These are phyloP conservation scores for Sebastes steindachneri DNA, from an alignment of 2,797 vertebrate genomes.

Conservation along the genomic window DNA sequence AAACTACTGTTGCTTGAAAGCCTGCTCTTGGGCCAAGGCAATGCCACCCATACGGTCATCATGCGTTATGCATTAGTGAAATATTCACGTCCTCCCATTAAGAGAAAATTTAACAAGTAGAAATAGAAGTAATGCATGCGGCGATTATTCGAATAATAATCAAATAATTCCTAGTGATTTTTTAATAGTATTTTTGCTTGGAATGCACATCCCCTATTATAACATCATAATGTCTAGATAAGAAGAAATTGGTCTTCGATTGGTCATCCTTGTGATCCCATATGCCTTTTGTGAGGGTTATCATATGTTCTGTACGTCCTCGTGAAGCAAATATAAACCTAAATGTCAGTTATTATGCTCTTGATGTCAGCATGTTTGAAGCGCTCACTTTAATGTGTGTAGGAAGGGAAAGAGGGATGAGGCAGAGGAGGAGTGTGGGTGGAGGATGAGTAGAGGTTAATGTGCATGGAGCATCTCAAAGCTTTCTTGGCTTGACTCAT, in stretches of 20 bases:
- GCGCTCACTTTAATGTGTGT: conserved; percentile 51
- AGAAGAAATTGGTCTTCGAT: background rate
- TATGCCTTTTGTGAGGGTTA: conserved; percentile 3
- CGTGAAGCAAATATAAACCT: conserved; percentile 38
- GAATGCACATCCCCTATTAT: no score
- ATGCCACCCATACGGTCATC: background rate
- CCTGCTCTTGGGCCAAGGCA: background rate
- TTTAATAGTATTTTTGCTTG: no score
- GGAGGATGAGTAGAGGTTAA: conserved; percentile 69
- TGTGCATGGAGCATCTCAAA: conserved; percentile 66
- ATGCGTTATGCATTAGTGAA: background rate
- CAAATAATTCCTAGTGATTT: no score
- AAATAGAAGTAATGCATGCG: background rate
- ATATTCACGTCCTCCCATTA: conserved; percentile 9
- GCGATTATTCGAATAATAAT: no score
- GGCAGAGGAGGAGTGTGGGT: conserved; percentile 54
- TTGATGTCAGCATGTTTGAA: conserved; percentile 53
- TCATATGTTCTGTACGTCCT: conserved; percentile 11
- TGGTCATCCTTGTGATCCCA: background rate
- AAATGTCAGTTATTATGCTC: conserved; percentile 49
- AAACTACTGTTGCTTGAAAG: background rate
- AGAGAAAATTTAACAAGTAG: background rate
- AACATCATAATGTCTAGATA: background rate
- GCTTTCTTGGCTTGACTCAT: conserved; percentile 67
- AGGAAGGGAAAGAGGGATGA: conserved; percentile 37